phyloP scores from a whole-genome alignment of 2,797 vertebrate species.

The Synanceia verrucosa region DNA sequence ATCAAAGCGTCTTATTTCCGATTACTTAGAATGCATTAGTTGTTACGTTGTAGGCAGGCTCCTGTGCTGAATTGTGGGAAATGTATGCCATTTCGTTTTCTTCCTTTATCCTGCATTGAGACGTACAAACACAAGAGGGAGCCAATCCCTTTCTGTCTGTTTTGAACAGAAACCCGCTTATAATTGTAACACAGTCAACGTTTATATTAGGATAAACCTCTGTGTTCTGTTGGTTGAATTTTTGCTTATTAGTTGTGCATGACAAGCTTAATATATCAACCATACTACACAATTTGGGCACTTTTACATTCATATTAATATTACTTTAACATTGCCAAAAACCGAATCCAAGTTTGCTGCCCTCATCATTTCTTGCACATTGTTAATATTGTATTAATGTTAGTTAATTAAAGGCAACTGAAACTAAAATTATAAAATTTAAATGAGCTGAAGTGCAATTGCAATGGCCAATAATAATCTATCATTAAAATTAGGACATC shows the following conservation, averaged over 20 bases:
- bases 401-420: too few species aligned
- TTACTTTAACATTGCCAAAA: not conserved
- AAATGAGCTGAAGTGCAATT: too few species aligned
- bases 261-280: not conserved
- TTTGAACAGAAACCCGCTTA: too few species aligned
- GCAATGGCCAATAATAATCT: too few species aligned
- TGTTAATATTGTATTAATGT: not conserved
- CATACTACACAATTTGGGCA: not conserved
- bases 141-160: conserved; percentile 40
- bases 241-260: not conserved
- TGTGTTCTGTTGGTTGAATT: not conserved
- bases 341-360: not conserved
- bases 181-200: too few species aligned
- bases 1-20: not conserved
- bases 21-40: not conserved
- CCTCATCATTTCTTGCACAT: not conserved
- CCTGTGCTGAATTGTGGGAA: conserved; percentile 19
- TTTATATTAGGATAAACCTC: not conserved
- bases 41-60: fast-evolving
- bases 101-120: not conserved
- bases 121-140: conserved; percentile 57
- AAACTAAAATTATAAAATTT: too few species aligned
- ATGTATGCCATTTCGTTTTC: not conserved
- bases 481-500: too few species aligned
- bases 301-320: too few species aligned